Conservation (phyloP, 2,888 invertebrate genomes). For the Patella depressa region DNA sequence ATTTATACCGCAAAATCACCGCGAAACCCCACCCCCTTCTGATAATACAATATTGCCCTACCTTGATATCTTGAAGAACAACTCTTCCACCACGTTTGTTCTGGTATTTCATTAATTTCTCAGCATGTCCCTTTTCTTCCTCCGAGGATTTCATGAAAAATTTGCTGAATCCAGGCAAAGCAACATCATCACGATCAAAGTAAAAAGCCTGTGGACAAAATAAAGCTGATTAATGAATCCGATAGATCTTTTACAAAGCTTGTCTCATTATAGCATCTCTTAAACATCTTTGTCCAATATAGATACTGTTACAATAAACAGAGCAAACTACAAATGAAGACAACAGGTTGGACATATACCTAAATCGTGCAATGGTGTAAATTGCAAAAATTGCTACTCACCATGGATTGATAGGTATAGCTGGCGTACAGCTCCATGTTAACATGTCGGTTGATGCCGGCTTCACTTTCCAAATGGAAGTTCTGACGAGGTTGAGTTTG, state of each 20-base stretch:
- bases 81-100: conserved; percentile 86
- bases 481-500: conserved; percentile 70
- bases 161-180: conserved; percentile 76
- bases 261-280: no score
- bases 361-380: no score
- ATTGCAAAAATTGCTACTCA: conserved; percentile 41
- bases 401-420: conserved; percentile 70
- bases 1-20: no score
- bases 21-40: no score
- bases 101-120: conserved; percentile 75
- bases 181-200: conserved; percentile 87
- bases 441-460: conserved; percentile 70
- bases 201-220: conserved; percentile 76
- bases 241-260: no score
- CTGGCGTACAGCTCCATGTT: conserved; percentile 71
- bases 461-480: conserved; percentile 68
- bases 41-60: conserved; percentile 43
- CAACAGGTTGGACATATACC: no score
- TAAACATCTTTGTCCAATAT: no score
- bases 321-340: no score
- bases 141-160: conserved; percentile 83
- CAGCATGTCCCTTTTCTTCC: conserved; percentile 87
- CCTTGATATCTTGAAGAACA: conserved; percentile 77
- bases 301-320: no score
- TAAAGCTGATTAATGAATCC: no score